phyloP scores from a whole-genome alignment of 1,140 invertebrate genomes.

The Papilio machaon region DNA sequence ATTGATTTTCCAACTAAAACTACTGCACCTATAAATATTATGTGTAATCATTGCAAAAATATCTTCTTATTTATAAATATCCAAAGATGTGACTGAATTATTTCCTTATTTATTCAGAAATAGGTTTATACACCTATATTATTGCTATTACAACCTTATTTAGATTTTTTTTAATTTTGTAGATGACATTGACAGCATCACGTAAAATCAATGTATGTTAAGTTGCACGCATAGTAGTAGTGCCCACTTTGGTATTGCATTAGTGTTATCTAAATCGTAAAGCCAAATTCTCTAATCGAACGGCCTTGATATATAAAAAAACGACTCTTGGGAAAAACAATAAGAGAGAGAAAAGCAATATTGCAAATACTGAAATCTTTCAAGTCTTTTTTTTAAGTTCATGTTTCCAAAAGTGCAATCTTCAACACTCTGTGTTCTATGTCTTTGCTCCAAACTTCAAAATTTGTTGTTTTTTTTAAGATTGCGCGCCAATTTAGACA shows the following conservation, averaged over 20 bases:
- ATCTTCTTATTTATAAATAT: neutral
- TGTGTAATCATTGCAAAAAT: conserved; percentile 4
- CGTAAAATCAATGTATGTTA: neutral
- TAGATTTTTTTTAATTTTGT: neutral
- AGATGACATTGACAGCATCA: neutral
- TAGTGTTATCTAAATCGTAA: neutral
- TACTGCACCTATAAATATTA: conserved; percentile 4
- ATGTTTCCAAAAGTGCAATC: neutral
- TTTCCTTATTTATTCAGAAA: neutral
- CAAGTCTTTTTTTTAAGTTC: neutral
- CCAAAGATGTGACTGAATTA: neutral
- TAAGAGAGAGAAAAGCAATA: neutral
- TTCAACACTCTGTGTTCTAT: neutral
- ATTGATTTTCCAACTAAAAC: conserved; percentile 24
- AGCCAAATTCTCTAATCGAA: neutral
- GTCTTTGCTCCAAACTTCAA: neutral
- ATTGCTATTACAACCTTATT: neutral
- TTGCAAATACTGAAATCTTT: neutral
- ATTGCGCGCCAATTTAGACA: conserved; percentile 28
- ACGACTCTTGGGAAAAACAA: neutral
- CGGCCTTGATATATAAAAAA: neutral
- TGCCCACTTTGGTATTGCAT: neutral
- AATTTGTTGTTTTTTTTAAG: neutral
- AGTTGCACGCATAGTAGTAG: neutral
- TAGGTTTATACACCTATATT: neutral